Percentiles rank a stretch among this genome's conserved stretches.
Conservation (phyloP, 2,797 vertebrate genomes). For the Numenius phaeopus region DNA sequence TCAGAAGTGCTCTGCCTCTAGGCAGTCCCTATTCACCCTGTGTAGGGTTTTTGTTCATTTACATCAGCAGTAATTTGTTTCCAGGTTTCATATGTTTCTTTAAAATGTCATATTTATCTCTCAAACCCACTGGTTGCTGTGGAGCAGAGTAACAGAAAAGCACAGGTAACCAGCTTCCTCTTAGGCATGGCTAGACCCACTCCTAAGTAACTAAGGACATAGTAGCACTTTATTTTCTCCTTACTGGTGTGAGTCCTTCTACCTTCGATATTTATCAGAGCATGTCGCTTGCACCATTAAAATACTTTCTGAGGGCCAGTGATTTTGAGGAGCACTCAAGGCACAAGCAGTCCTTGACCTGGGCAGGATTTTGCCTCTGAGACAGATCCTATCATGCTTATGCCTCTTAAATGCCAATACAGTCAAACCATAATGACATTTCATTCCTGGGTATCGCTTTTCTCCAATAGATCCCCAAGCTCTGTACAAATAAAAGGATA, state of each 20-base stretch:
- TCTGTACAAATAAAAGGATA: neutral
- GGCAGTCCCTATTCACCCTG: neutral
- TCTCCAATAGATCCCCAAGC: neutral
- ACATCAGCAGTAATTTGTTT: neutral
- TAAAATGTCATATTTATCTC: neutral
- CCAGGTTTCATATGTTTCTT: neutral
- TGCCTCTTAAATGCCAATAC: neutral
- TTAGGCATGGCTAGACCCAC: neutral
- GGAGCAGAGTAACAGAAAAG: neutral
- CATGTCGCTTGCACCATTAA: neutral
- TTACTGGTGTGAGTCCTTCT: neutral
- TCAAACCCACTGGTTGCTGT: neutral
- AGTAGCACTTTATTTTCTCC: neutral
- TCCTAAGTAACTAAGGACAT: neutral
- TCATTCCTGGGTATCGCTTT: neutral
- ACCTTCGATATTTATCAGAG: neutral
- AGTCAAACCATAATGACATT: neutral
- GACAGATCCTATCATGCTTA: neutral
- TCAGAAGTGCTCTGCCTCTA: neutral
- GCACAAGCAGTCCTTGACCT: neutral
- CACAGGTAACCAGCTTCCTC: neutral
- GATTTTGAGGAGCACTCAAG: neutral
- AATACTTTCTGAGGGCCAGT: neutral
- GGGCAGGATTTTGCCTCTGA: neutral
- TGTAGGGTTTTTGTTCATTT: neutral